Evolutionary conservation across 2,113 vertebrate species (phyloP).

Genomic region (Larimichthys polyactis): DNA sequence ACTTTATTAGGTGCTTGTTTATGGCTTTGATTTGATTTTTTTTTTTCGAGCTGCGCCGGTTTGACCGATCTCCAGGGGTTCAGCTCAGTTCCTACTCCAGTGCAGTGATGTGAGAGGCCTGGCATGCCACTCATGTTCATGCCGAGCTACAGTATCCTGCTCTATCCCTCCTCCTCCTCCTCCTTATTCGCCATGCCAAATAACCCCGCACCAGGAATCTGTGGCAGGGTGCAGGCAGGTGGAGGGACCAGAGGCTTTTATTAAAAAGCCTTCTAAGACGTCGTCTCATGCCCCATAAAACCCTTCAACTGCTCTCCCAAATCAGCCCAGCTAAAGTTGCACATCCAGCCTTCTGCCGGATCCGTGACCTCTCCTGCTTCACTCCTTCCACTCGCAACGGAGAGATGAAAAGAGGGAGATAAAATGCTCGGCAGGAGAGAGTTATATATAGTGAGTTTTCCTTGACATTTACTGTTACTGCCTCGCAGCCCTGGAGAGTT

Average conservation of each 20-base stretch:
- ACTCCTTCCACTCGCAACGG: constrained; percentile 18
- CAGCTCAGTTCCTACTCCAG: constrained; percentile 39
- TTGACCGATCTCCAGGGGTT: constrained; percentile 51
- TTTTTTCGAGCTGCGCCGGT: constrained; percentile 11
- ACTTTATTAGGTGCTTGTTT: constrained; percentile 57
- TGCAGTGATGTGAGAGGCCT: constrained; percentile 59
- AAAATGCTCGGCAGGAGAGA: constrained; percentile 57
- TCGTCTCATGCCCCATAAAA: constrained; percentile 54
- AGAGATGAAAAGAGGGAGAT: constrained; percentile 65
- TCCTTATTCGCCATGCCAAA: constrained; percentile 41
- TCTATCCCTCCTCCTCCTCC: constrained; percentile 29
- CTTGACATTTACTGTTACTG: constrained; percentile 65
- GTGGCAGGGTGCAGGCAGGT: constrained; percentile 58
- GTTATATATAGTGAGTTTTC: constrained; percentile 54
- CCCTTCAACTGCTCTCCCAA: constrained; percentile 29
- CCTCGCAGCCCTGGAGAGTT: constrained; percentile 57
- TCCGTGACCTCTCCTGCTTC: constrained; percentile 47
- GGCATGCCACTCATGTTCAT: constrained; percentile 51
- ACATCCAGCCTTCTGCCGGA: constrained; percentile 28
- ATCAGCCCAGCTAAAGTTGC: constrained; percentile 9
- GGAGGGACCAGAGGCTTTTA: constrained; percentile 51
- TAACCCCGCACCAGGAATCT: constrained; percentile 47
- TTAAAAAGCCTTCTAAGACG: constrained; percentile 49
- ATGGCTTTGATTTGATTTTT: constrained; percentile 51
- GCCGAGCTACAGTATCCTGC: constrained; percentile 41